Evolutionary conservation across 1,140 invertebrate species (phyloP), one percentile per base, ranked within the genome.

Genomic region (Fopius arisanus): DNA sequence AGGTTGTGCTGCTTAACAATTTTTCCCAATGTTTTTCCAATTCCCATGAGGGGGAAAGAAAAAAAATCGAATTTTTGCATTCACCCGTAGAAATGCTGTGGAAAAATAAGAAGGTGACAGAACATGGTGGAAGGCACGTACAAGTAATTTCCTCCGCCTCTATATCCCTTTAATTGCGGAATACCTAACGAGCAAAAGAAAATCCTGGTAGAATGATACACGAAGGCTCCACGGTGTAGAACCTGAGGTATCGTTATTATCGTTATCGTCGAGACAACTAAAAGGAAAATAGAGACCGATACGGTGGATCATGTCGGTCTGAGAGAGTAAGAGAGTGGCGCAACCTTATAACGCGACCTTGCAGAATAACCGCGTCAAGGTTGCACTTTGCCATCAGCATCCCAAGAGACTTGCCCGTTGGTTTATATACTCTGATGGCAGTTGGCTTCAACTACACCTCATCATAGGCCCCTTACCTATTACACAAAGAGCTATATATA

Each of bases 151-250:
- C 70, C 78, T 48, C 28, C 33, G 62, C n/a, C 62, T 31, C 28
- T 67, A 33, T 65, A 65, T 78, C 73, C 76, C 79, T 84, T 85
- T 84, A 84, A 85, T 85, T 82, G 78, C 80, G 10, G 63, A 68
- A 73, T 73, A 77, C 69, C 72, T 75, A 69, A 67, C 70, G 66
- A 74, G 73, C 16, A 73, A 75, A 69, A 70, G 40, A 71, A 51
- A 71, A 67, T 72, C 74, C 66, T 75, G 43, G 54, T 59, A 23
- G 65, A 31, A 78, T 70, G 70, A 77, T 62, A 31, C 29, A 67
- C 62, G 70, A 41, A 63, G 16, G 16, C 69, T 21, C 29, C 26
- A 21, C 31, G 9, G 62, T 65, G 66, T 62, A 23, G 43, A 21
- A 23, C 54, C 16, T 31, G 40, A 21, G 48, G 48, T 28, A 67